These are phyloP conservation scores for Ryuthela nishihirai DNA, from an alignment of 2,888 invertebrate species.

Conservation along the genomic window DNA sequence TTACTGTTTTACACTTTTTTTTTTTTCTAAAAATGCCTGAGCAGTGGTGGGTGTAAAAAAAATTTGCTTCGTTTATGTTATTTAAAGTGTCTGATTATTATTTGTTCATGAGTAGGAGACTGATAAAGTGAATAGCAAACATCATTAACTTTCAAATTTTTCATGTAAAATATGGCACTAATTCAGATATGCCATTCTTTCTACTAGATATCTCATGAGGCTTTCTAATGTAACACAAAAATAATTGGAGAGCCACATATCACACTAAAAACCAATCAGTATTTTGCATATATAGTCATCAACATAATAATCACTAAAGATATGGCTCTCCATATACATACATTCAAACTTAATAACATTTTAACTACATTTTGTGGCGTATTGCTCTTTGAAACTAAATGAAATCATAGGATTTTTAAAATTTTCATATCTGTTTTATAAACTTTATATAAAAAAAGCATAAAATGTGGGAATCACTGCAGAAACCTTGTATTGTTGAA, in stretches of 20 bases:
- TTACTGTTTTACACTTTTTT: conserved; percentile 29
- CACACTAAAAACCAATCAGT: conserved; percentile 22
- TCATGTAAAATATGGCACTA: neutral
- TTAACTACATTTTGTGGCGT: no score
- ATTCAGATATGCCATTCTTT: neutral
- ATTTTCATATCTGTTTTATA: no score
- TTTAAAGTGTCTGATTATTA: conserved; percentile 18
- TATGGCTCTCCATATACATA: conserved; percentile 33
- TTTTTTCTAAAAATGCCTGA: no score
- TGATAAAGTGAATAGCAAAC: conserved; percentile 12
- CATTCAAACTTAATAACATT: no score
- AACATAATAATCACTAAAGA: conserved; percentile 11
- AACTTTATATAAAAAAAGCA: no score
- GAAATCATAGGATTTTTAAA: no score
- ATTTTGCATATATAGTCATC: conserved; percentile 19
- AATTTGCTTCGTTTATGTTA: conserved; percentile 14
- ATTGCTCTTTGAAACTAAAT: no score
- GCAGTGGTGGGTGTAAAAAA: no score
- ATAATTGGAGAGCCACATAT: conserved; percentile 29
- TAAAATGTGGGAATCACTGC: no score
- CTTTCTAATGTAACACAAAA: conserved; percentile 2
- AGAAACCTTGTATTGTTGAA: no score
- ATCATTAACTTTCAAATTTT: conserved; percentile 1
- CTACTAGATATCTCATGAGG: conserved; percentile 4
- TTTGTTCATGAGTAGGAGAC: conserved; percentile 14